phyloP scores from a whole-genome alignment of 92 coral and sea anemone species.

The Epizoanthus illoricatus region DNA sequence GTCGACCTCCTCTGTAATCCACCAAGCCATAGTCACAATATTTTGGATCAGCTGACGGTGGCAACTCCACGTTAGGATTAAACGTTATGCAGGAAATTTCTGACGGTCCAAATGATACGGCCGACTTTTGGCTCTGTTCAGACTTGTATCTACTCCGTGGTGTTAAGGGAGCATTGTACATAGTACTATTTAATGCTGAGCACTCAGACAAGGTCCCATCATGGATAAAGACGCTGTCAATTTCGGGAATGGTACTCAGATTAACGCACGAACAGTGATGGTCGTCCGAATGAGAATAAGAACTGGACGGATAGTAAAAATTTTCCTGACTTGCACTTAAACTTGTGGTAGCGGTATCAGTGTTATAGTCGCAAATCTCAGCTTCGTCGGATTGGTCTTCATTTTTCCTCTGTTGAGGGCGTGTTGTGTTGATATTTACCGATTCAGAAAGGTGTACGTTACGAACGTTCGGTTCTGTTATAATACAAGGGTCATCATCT shows the following conservation, averaged over 20 bases:
- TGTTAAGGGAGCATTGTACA: background rate
- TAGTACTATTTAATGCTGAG: background rate
- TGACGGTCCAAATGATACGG: slow-evolving; percentile 8
- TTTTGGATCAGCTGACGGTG: slow-evolving; percentile 21
- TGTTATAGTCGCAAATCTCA: background rate
- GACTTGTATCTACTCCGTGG: background rate
- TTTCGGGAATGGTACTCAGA: background rate
- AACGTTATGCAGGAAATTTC: slow-evolving; percentile 13
- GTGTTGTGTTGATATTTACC: too few relatives aligned
- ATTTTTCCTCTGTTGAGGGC: background rate
- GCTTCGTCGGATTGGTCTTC: background rate
- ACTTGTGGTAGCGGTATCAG: background rate
- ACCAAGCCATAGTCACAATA: slow-evolving; percentile 27
- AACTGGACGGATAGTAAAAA: background rate
- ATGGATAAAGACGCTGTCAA: background rate
- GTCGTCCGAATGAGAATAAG: background rate
- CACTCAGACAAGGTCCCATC: slow-evolving; percentile 11
- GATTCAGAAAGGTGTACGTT: too few relatives aligned
- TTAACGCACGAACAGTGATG: background rate
- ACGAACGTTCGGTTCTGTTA: too few relatives aligned
- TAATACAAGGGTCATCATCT: too few relatives aligned
- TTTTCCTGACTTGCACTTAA: background rate
- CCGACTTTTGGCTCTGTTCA: background rate
- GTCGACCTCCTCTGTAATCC: slow-evolving; percentile 22
- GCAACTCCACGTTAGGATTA: slow-evolving; percentile 5